phyloP scores from a whole-genome alignment of 2,797 vertebrate species.

The Garrulus glandarius region DNA sequence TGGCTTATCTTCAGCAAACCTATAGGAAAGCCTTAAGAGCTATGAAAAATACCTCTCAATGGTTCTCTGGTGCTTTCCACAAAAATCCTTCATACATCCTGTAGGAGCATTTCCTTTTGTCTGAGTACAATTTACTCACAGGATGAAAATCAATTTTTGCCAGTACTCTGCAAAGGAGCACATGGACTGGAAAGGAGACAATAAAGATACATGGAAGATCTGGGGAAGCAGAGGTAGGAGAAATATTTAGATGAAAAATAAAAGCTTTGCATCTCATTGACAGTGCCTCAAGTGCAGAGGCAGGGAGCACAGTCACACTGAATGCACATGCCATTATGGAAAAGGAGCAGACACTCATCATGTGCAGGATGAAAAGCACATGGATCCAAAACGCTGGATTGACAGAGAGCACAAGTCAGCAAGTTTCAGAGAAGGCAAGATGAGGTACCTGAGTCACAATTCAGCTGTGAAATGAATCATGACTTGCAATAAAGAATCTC shows the following conservation, averaged over 20 bases:
- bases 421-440: background rate
- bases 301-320: background rate
- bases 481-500: background rate
- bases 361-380: background rate
- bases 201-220: background rate
- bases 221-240: background rate
- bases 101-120: background rate
- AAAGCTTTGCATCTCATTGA: background rate
- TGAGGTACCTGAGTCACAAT: background rate
- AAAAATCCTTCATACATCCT: background rate
- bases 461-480: background rate
- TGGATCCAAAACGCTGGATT: background rate
- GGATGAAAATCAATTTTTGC: constrained; percentile 25
- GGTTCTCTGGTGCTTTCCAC: background rate
- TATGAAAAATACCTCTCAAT: background rate
- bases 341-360: background rate
- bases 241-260: background rate
- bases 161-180: background rate
- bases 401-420: background rate
- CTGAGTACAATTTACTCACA: background rate
- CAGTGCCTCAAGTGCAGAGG: background rate
- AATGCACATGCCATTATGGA: background rate
- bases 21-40: background rate
- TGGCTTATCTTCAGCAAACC: background rate
- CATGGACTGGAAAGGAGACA: background rate